phyloP scores from a whole-genome alignment of 2,888 invertebrate species.

The Brachyptera putata region DNA sequence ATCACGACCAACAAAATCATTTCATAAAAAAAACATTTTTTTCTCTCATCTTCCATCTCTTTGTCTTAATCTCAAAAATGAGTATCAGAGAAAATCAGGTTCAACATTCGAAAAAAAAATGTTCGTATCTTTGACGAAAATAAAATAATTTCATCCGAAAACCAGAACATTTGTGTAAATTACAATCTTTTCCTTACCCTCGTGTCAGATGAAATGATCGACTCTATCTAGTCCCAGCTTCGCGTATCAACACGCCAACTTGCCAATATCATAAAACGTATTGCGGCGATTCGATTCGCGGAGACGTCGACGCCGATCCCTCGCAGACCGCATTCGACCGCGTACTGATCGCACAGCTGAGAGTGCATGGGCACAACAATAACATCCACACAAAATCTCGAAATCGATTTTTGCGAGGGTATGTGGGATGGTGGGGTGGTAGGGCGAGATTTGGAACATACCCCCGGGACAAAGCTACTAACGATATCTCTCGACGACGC shows the following conservation, averaged over 20 bases:
- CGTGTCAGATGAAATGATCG: conserved; percentile 4
- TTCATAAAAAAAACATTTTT: no score
- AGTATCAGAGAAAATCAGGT: no score
- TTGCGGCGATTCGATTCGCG: background rate
- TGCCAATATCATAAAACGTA: background rate
- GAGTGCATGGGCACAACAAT: no score
- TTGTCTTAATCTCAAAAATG: no score
- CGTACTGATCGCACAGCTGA: conserved; percentile 2
- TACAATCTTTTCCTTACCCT: background rate
- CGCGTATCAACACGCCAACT: background rate
- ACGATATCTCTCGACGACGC: conserved; percentile 3
- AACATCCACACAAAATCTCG: background rate
- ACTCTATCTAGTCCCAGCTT: background rate
- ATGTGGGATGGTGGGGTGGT: no score
- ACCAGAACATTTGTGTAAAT: background rate
- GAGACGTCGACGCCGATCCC: background rate
- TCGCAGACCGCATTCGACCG: background rate
- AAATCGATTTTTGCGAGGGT: conserved; percentile 3
- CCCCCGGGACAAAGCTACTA: background rate
- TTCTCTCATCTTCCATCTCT: no score
- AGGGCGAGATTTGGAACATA: conserved; percentile 4
- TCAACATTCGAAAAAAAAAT: no score
- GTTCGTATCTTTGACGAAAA: no score
- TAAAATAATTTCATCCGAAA: no score
- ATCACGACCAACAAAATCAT: no score